Percentiles rank a stretch among this genome's conserved stretches.
These are phyloP conservation scores for Trichopoda pennipes DNA, from an alignment of 2,888 invertebrate genomes.

Conservation along the genomic window DNA sequence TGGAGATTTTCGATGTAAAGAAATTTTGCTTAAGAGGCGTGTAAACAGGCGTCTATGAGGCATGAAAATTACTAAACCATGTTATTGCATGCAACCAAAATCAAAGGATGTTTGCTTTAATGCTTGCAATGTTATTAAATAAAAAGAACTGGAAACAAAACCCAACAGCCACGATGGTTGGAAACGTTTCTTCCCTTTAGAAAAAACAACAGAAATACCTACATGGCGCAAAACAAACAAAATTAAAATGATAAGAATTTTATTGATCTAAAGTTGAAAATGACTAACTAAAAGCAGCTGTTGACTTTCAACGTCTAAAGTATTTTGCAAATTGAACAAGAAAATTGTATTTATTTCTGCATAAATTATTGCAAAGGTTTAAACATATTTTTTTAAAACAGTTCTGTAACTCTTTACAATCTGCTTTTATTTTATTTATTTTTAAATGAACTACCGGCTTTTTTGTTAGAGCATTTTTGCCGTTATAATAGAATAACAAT, in stretches of 20 bases:
- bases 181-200: conserved; percentile 1
- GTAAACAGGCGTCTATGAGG: conserved; percentile 76
- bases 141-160: conserved; percentile 48
- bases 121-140: conserved; percentile 40
- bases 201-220: neutral
- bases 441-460: too few relatives aligned
- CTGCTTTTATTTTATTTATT: too few relatives aligned
- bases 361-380: too few relatives aligned
- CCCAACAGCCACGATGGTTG: conserved; percentile 18
- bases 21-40: conserved; percentile 69
- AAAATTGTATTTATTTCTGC: neutral
- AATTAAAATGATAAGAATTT: conserved; percentile 14
- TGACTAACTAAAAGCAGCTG: conserved; percentile 37
- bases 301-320: conserved; percentile 6
- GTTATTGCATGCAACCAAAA: conserved; percentile 77
- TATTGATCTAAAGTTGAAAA: conserved; percentile 47
- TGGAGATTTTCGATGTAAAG: conserved; percentile 29
- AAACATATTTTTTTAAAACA: too few relatives aligned
- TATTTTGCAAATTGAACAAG: neutral
- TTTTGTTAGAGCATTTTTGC: too few relatives aligned
- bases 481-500: too few relatives aligned
- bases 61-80: conserved; percentile 80
- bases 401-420: too few relatives aligned
- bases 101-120: conserved; percentile 37
- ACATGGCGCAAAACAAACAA: conserved; percentile 30